Evolutionary conservation across 2,797 vertebrate species (phyloP), one percentile per base, ranked within the genome.

Genomic region (Sebastes variabilis): DNA sequence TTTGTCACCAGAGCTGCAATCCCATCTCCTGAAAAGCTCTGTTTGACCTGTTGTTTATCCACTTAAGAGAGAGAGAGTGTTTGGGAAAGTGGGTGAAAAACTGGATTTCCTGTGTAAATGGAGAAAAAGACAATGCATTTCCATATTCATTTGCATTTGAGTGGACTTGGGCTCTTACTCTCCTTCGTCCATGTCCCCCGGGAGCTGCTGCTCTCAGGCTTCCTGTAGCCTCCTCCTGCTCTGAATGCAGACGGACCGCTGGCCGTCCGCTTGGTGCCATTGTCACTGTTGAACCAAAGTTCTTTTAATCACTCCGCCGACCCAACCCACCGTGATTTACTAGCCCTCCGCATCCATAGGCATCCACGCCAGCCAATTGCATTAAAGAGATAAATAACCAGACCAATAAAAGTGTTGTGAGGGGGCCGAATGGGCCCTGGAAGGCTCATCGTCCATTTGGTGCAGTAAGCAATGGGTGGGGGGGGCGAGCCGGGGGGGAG

Each of bases 311-410:
- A 93, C 80, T 9, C 36, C 1, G 7, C 73, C 22, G 34, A 61
- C 86, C 61, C 83, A 22, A 25, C 87, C 80, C 75, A 9, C 75
- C 3, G 5, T 93, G 93, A 95, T 94, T 95, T 94, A 95, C 82
- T 80, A 75, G 85, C 81, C 73, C 78, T 75, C 69, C 14, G 36
- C 89, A 88, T 92, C 89, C 91, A 91, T 82, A 82, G 85, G 87
- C 86, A 91, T 92, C 89, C 75, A 89, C 79, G 90, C 80, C 82
- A 93, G 92, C 95, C 94, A 95, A 95, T 94, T 92, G 90, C 94
- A 94, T 95, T 94, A 93, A 89, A 92, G 89, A 91, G 90, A 95
- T 93, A 94, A 95, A 95, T 95, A 94, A 94, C 93, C 80, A 38
- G 82, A 71, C 91, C 94, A 93, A 94, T 95, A 95, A 95, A 94